phyloP scores from a whole-genome alignment of 1,140 invertebrate genomes.

The Tachypleus tridentatus region DNA sequence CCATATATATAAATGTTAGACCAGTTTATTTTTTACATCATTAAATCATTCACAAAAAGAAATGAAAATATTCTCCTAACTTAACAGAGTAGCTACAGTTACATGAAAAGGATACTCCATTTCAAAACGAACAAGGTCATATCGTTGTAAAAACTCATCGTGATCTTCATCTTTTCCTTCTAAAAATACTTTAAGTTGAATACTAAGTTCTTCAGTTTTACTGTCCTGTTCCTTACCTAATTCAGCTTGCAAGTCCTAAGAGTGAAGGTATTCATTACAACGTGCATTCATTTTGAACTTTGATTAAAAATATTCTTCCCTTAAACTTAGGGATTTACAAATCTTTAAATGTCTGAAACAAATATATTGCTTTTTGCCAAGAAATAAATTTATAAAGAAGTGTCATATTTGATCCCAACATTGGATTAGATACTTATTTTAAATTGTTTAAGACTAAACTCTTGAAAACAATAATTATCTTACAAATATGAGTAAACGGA shows the following conservation, averaged over 20 bases:
- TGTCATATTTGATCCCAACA: too few species aligned
- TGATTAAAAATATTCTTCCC: too few species aligned
- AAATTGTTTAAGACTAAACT: too few species aligned
- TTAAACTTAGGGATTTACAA: too few species aligned
- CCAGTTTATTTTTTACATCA: neutral
- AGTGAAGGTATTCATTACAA: constrained; percentile 29
- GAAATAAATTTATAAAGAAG: too few species aligned
- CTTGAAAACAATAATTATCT: too few species aligned
- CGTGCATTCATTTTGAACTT: too few species aligned
- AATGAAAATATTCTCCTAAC: constrained; percentile 4
- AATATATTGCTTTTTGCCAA: too few species aligned
- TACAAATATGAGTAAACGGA: too few species aligned
- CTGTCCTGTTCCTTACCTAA: neutral
- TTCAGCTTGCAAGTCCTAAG: constrained; percentile 15
- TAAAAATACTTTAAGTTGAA: constrained; percentile 75
- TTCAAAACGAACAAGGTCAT: constrained; percentile 82
- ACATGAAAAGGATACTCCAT: constrained; percentile 51
- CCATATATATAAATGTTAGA: too few species aligned
- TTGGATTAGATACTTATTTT: too few species aligned
- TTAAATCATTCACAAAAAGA: constrained; percentile 2
- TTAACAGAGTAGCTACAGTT: neutral
- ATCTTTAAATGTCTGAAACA: too few species aligned
- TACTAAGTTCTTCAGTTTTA: constrained; percentile 39
- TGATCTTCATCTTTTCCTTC: constrained; percentile 81
- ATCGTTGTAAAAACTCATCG: constrained; percentile 82